These are phyloP conservation scores for Menidia beryllina DNA, from an alignment of 2,113 vertebrate genomes.

Conservation along the genomic window DNA sequence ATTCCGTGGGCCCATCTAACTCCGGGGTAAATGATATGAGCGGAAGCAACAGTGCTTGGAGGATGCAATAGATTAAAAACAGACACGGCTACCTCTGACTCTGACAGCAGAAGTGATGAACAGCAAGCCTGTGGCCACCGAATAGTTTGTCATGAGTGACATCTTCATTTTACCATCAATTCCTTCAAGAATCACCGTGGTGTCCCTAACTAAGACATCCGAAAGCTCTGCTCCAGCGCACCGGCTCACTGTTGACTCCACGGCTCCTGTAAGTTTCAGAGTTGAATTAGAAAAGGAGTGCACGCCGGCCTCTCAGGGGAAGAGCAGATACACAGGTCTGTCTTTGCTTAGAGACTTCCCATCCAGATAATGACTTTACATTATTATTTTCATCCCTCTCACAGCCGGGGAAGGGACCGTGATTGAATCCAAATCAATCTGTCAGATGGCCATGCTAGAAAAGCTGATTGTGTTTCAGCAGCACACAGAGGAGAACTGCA, in stretches of 20 bases:
- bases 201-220: constrained; percentile 63
- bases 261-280: constrained; percentile 29
- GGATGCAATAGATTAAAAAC: constrained; percentile 43
- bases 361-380: constrained; percentile 66
- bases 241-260: constrained; percentile 19
- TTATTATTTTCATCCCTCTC: constrained; percentile 70
- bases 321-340: constrained; percentile 36
- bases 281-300: constrained; percentile 52
- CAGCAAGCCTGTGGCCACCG: constrained; percentile 35
- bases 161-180: constrained; percentile 76
- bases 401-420: constrained; percentile 29
- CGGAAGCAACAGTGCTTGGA: constrained; percentile 18
- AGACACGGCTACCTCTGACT: constrained; percentile 33
- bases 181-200: constrained; percentile 60
- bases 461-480: constrained; percentile 73
- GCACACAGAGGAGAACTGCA: constrained; percentile 42
- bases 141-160: constrained; percentile 79
- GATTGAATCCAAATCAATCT: constrained; percentile 73
- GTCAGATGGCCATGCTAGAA: constrained; percentile 50
- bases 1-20: constrained; percentile 35
- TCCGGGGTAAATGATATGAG: constrained; percentile 49
- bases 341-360: constrained; percentile 68
- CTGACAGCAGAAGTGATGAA: constrained; percentile 76
- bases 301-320: constrained; percentile 20
- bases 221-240: constrained; percentile 50